These are phyloP conservation scores for Gymnogyps californianus DNA, from an alignment of 2,113 vertebrate genomes.

Conservation along the genomic window DNA sequence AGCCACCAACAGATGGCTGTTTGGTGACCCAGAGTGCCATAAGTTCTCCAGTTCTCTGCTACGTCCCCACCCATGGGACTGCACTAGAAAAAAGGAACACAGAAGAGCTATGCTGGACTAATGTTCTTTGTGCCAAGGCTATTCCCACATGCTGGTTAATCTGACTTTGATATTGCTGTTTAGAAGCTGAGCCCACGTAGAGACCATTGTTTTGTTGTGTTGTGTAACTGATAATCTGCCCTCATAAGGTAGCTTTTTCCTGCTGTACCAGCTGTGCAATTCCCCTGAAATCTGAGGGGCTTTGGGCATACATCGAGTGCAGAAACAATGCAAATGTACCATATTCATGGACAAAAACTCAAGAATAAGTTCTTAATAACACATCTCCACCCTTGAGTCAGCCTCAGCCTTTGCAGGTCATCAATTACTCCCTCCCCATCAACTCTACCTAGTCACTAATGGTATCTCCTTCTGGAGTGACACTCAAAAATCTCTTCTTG, in stretches of 20 bases:
- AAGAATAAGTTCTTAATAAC: neutral
- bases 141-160: neutral
- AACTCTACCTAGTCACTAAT: neutral
- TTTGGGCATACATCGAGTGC: neutral
- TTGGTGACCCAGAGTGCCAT: neutral
- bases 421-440: neutral
- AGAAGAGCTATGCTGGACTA: neutral
- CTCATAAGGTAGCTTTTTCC: neutral
- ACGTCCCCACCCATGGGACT: neutral
- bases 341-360: neutral
- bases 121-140: constrained; percentile 5
- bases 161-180: constrained; percentile 42
- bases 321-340: neutral
- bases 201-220: neutral
- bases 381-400: neutral
- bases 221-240: neutral
- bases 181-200: neutral
- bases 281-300: neutral
- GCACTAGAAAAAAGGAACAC: neutral
- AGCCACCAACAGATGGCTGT: neutral
- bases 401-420: neutral
- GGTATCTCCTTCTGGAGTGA: neutral
- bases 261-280: neutral
- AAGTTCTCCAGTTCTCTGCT: neutral
- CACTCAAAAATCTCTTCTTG: neutral